Evolutionary conservation across 1,140 invertebrate genomes (phyloP), one percentile per base, ranked within the genome.

Genomic region (Bombyx mandarina): DNA sequence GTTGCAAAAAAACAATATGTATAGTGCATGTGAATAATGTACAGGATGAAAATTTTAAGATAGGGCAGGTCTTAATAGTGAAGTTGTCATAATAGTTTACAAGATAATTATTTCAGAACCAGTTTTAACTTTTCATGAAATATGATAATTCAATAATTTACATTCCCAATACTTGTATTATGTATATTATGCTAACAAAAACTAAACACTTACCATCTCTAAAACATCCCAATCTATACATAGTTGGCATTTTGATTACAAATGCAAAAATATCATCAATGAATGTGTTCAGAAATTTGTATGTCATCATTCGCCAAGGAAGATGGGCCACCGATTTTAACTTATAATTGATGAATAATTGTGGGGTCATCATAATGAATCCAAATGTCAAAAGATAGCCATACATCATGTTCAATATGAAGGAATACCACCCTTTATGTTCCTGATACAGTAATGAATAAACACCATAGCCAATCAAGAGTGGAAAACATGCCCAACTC

Each of bases 291-390:
- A 99, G 91, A 80, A 98, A 99, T 90, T 99, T 99, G 78, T 99
- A 99, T 9, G 97, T 98, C 91, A 99, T 93, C 98, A 99, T 99
- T 56, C 98, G 90, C 98, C 98, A 99, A 3, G 98, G 98, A 61
- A 99, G 89, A 90, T 99, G 98, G 8, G 98, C 98, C 0, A 99
- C 98, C 18, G 98, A 99, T 81, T 99, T 99, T 50, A 99, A 81
- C 88, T 99, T 99, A 83, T 99, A 99, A 86, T 99, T 99, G 61
- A 99, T 99, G 77, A 99, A 99, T 50, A 99, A 85, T 81, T 99
- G 98, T 7, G 98, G 98, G 6, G 98, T 99, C 98, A 99, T 99
- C 96, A 99, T 98, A 54, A 99, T 99, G 77, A 99, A 99, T 56
- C 98, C 99, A 88, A 99, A 99, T 6, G 97, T 99, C 48, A 99